Evolutionary conservation across 92 coral and sea anemone genomes (phyloP), one percentile per base, ranked within the genome.

Genomic region (Porites divaricata): DNA sequence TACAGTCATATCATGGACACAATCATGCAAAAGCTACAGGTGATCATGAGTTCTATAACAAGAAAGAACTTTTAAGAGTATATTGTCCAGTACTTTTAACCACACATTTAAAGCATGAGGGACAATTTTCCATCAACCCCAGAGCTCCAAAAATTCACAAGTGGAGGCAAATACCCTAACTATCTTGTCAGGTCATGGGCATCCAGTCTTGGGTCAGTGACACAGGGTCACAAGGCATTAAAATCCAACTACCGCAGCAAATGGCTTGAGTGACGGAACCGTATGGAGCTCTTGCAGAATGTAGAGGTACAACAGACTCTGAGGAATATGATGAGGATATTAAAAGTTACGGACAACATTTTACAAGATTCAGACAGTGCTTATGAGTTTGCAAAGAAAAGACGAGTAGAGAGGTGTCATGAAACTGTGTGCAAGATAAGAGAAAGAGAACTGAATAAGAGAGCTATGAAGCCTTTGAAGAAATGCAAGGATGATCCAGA

Each of bases 231-330:
- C 45, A 83, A 85, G 72, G 54, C 58, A 15, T 67, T 79, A 6
- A 76, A 76, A 56, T 45, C 70, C 13, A 24, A 70, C 28, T 66
- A 77, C 23, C 77, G 68, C 49, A 53, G 75, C 49, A 26, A 65
- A 72, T 83, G 89, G 84, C 85, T 93, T 56, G 85, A 87, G 83
- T 72, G 88, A 52, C 79, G 91, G n/a, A 91, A 92, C 53, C 78
- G 76, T 24, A 83, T 88, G 0, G 96, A 93, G 66, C 76, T 93
- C 49, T 89, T 93, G 52, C 96, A 93, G 63, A 93, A 93, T 57
- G 58, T 92, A 4, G 94, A 91, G 23, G 96, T 93, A 41, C 96
- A 93, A 65, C 92, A 80, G 54, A 64, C 91, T 12, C 58, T 93
- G 53, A 90, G 77, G 51, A 76, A 85, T 8, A 45, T 86, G 49